phyloP scores from a whole-genome alignment of 2,113 vertebrate genomes.

The Rhabdomys dilectus region DNA sequence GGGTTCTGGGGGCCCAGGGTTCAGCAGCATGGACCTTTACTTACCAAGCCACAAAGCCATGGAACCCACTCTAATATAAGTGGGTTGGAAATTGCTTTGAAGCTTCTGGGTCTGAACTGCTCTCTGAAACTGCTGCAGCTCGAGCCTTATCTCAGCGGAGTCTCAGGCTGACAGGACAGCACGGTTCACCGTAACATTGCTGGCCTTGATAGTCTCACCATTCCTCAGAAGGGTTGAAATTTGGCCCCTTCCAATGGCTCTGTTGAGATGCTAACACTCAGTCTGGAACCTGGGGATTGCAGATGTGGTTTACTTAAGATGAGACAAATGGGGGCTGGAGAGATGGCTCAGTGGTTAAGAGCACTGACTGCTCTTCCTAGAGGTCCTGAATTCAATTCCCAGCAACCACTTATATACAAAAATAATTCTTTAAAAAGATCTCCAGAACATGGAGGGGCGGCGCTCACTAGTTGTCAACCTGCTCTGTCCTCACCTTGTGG shows the following conservation, averaged over 20 bases:
- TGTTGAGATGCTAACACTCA: neutral
- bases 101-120: neutral
- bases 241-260: neutral
- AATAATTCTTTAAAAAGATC: too few relatives aligned
- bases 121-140: neutral
- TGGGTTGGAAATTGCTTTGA: neutral
- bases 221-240: neutral
- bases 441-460: neutral
- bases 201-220: neutral
- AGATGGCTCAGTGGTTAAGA: too few relatives aligned
- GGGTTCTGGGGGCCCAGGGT: neutral
- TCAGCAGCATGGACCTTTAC: neutral
- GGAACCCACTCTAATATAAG: too few relatives aligned
- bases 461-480: neutral
- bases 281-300: neutral
- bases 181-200: neutral
- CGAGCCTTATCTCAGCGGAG: accelerated
- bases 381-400: too few relatives aligned
- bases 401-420: too few relatives aligned
- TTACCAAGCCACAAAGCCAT: neutral
- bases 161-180: neutral
- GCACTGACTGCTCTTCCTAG: too few relatives aligned
- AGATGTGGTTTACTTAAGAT: neutral
- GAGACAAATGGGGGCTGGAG: neutral
- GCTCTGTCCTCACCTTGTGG: neutral